Base-by-base conservation (phyloP, 2,888 invertebrate species). In the Ypsolopha sequella region DNA sequence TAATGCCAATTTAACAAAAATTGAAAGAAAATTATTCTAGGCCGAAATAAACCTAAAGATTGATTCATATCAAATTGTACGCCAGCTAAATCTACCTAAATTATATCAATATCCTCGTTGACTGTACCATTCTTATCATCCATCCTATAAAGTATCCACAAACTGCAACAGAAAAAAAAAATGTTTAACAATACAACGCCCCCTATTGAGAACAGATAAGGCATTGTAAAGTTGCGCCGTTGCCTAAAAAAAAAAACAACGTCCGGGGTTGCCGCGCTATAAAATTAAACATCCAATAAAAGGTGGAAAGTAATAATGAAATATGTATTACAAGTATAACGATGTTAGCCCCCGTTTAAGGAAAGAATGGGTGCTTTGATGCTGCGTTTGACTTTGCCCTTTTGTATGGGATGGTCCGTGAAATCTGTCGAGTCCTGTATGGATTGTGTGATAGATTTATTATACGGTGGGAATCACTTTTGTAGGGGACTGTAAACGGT, bases 281-380 rank as follows among this genome's bases (percentile, higher is more conserved):
- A 84, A 85, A 85, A 84, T 80, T 75, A 81, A 81, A 81, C 70
- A 75, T 68, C 60, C 73, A 70, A 81, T 81, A 80, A 80, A 65
- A 79, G 81, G 80, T 78, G 68, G 71, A 73, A 72, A 76, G 78
- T 80, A 81, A 84, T 84, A 81, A 84, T 85, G 82, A 84, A 85
- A 85, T 84, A 85, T 85, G 84, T 86, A 85, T 86, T 79, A 86
- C 85, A 86, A 73, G 79, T 80, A 86, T 85, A 82, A 85, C 81
- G 84, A 84, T 85, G 86, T 85, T 82, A 82, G 80, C 70, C 74
- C 72, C 78, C 72, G 75, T 75, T 80, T 76, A 70, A 61, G 50
- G 57, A 59, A 67, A 76, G 78, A 80, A 81, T 77, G 66, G 60
- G 63, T 65, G 60, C 73, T 80, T 73, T 64, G 75, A 78, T 72